Base-by-base conservation (phyloP, 2,888 invertebrate genomes). In the Tetranychus truncatus region DNA sequence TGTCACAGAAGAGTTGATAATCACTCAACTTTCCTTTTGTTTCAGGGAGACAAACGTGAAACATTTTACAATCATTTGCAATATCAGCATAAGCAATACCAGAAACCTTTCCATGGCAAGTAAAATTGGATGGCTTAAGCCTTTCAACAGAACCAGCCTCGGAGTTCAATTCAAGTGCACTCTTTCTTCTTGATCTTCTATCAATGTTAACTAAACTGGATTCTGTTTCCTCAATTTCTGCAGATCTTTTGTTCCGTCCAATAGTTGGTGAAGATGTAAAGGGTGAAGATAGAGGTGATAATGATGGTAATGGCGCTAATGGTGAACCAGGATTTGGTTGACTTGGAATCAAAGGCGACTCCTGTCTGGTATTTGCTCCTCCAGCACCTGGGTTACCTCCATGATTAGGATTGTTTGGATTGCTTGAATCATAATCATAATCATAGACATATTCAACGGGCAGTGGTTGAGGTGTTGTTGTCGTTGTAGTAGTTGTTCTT, bases 81-180 rank as follows among this genome's bases (percentile, higher is more conserved):
- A 77, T 67, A 75, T 79, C 79, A 8, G 78, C 78, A 72, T 79
- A 79, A 18, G 77, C 77, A 2, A 76, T 75, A 73, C 79, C 79
- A 21, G 78, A 75, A 6, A 79, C 76, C 75, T 79, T 79, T 66
- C 77, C 79, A n/a, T 76, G 74, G 45, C 79, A 79, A 3, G 74
- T 76, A 73, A 79, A 79, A 55, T 75, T 71, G 5, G 75, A 66
- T 46, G 24, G 34, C n/a, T 24, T n/a, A 3, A 55, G 11, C 55
- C 55, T 9, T 55, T 24, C 69, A 24, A 24, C 21, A 9, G 69
- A 24, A 46, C 65, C 9, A 45, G 9, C 9, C 55, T 45, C 20
- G 73, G 55, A 55, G 7, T 15, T 55, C 9, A 55, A 15, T 55
- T 55, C 55, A 15, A 55, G 15, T 9, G 55, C 55, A 15, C 55